These are phyloP conservation scores for Nyctereutes procyonoides DNA, from an alignment of 2,113 vertebrate species.

Conservation along the genomic window DNA sequence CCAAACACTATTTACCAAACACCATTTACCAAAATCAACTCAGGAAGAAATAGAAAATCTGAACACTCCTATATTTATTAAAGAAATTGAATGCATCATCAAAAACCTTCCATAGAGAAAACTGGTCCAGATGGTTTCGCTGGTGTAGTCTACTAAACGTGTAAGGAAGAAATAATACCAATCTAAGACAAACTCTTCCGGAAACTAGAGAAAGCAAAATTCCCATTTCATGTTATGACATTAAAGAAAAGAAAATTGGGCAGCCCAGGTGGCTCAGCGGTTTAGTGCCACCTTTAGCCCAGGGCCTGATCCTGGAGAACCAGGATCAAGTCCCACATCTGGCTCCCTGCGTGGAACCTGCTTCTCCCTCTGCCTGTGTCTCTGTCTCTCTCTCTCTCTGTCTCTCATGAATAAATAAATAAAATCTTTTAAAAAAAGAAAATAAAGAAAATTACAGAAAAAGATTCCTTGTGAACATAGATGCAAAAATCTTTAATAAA, in stretches of 20 bases:
- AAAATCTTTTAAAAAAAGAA: too few species aligned
- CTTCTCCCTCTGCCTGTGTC: too few species aligned
- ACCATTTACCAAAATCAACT: background rate
- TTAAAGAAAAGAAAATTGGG: background rate
- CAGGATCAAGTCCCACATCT: too few species aligned
- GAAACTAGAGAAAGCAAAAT: background rate
- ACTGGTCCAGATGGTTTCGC: background rate
- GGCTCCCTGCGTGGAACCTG: too few species aligned
- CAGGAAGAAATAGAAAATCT: background rate
- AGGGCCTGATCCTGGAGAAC: too few species aligned
- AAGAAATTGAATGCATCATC: background rate
- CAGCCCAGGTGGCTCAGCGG: too few species aligned
- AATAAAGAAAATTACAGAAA: background rate
- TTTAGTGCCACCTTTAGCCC: too few species aligned
- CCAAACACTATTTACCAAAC: too few species aligned
- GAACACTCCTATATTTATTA: background rate
- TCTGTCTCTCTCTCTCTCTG: too few species aligned
- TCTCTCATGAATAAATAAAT: too few species aligned
- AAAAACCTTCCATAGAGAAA: background rate
- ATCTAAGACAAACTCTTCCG: background rate
- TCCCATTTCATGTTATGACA: background rate
- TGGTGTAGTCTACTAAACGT: background rate
- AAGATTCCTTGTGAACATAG: background rate
- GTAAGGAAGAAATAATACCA: background rate
- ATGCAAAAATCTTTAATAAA: background rate